Evolutionary conservation across 2,113 vertebrate genomes (phyloP).

Genomic region (Cinclus cinclus): DNA sequence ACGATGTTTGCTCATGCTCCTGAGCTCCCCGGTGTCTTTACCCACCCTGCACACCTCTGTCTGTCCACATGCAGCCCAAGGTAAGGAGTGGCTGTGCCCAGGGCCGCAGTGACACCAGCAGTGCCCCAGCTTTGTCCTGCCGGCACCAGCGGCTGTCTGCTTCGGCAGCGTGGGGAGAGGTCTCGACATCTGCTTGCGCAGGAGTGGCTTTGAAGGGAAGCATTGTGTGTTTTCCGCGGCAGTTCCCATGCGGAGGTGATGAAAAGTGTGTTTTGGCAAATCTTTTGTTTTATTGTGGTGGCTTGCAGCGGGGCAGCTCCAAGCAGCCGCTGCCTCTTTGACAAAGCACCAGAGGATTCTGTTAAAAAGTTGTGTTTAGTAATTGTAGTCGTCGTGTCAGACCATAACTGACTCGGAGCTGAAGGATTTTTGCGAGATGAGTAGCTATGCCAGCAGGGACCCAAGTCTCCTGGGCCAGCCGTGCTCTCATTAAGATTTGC

Average conservation of each 20-base stretch:
- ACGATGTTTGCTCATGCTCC: fast-evolving
- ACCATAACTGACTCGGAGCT: slow-evolving; percentile 86
- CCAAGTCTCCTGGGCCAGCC: slow-evolving; percentile 87
- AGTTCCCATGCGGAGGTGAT: slow-evolving; percentile 63
- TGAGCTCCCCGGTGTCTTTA: fast-evolving
- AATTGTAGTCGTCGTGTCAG: slow-evolving; percentile 88
- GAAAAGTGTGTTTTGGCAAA: slow-evolving; percentile 79
- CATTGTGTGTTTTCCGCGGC: slow-evolving; percentile 36
- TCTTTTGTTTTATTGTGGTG: slow-evolving; percentile 80
- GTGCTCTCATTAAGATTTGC: slow-evolving; percentile 91
- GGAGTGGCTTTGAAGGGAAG: slow-evolving; percentile 48
- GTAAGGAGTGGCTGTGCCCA: no score
- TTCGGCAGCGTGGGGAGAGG: background rate
- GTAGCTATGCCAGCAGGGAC: slow-evolving; percentile 88
- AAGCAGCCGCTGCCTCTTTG: slow-evolving; percentile 77
- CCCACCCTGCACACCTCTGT: fast-evolving
- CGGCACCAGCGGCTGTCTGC: background rate
- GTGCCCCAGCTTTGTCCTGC: background rate
- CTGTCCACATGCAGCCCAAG: background rate
- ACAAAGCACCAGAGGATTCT: slow-evolving; percentile 88
- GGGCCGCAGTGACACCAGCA: background rate
- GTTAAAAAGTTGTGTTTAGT: slow-evolving; percentile 89
- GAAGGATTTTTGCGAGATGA: slow-evolving; percentile 88
- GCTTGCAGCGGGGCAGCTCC: slow-evolving; percentile 74
- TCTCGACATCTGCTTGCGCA: slow-evolving; percentile 40